Evolutionary conservation across 2,113 vertebrate genomes (phyloP).

Genomic region (Pionites leucogaster): DNA sequence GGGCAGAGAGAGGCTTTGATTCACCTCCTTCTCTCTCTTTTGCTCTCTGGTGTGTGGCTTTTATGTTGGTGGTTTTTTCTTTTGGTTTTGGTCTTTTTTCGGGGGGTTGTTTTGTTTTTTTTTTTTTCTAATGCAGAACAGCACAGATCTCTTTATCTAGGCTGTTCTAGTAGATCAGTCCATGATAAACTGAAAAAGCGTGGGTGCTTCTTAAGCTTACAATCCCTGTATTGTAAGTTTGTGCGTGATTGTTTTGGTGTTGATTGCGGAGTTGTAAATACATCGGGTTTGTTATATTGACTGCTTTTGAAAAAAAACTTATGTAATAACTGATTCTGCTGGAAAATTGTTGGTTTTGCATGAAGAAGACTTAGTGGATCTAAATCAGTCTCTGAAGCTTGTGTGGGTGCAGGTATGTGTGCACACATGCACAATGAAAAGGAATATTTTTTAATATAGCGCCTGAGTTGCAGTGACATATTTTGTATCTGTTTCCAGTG

Average conservation of each 20-base stretch:
- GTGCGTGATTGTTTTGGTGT: neutral
- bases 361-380: neutral
- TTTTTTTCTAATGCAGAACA: neutral
- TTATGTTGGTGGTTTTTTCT: neutral
- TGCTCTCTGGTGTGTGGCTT: neutral
- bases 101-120: neutral
- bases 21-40: neutral
- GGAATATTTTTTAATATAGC: neutral
- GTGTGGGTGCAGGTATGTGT: slow-evolving; percentile 61
- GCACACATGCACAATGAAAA: neutral
- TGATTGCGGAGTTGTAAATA: neutral
- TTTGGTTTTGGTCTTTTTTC: neutral
- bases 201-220: neutral
- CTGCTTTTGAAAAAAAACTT: neutral
- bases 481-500: slow-evolving; percentile 10
- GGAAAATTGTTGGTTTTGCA: neutral
- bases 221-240: neutral
- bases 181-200: neutral
- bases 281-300: neutral
- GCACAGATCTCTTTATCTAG: neutral
- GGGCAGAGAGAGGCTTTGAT: neutral
- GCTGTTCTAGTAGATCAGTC: neutral
- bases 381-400: slow-evolving; percentile 34
- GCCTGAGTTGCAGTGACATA: slow-evolving; percentile 15
- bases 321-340: neutral